Evolutionary conservation across 2,888 invertebrate species (phyloP).

Genomic region (Drosophila dives): DNA sequence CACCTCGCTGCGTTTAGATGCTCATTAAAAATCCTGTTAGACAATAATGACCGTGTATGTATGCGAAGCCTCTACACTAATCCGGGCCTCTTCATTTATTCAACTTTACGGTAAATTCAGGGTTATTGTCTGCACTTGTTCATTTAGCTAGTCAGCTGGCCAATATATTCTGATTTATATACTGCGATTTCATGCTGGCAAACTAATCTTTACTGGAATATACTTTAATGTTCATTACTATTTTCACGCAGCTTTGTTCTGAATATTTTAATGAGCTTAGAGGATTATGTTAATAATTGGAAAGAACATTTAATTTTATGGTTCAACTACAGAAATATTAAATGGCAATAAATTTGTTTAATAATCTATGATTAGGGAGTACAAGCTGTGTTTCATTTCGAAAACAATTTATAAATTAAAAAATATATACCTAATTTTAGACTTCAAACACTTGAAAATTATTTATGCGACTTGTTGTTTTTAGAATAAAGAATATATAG

Average conservation of each 20-base stretch:
- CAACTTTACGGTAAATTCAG: not conserved
- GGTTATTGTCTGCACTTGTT: conserved; percentile 21
- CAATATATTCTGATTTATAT: conserved; percentile 14
- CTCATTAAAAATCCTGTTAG: conserved; percentile 69
- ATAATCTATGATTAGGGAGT: not conserved
- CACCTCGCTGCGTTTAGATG: conserved; percentile 21
- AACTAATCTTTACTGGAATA: conserved; percentile 8
- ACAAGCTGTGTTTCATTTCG: not conserved
- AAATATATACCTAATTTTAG: not conserved
- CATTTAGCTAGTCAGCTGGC: conserved; percentile 2
- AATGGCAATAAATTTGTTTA: not conserved
- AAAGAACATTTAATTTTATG: not conserved
- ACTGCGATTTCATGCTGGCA: not conserved
- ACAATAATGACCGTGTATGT: conserved; percentile 43
- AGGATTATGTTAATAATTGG: not conserved
- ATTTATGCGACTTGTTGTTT: no score
- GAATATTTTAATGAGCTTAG: not conserved
- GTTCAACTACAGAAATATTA: not conserved
- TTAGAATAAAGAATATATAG: not conserved
- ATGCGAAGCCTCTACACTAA: conserved; percentile 8
- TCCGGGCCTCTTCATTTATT: conserved; percentile 1
- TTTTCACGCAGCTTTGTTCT: not conserved
- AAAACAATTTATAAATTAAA: not conserved
- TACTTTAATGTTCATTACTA: conserved; percentile 2
- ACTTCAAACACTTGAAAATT: not conserved